These are phyloP conservation scores for Nomada hirtipes DNA, from an alignment of 2,888 invertebrate species.

Conservation along the genomic window DNA sequence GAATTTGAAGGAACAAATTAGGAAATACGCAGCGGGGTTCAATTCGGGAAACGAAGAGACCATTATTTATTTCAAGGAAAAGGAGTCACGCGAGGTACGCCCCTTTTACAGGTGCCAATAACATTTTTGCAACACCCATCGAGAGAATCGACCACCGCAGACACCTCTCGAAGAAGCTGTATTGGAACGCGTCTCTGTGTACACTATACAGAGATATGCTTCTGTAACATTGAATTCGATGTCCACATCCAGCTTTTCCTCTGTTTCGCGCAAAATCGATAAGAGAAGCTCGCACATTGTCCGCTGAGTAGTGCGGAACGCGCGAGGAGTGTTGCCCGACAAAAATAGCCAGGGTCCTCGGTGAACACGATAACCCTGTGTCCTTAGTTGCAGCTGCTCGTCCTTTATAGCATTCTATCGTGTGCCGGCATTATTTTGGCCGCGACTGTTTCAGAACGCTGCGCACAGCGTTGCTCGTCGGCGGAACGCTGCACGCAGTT, in stretches of 20 bases:
- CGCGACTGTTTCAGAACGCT: conserved; percentile 19
- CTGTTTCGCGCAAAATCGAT: conserved; percentile 76
- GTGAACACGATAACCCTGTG: conserved; percentile 13
- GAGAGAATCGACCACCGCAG: conserved; percentile 26
- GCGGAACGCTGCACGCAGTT: conserved; percentile 19
- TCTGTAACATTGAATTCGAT: background rate
- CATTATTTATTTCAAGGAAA: background rate
- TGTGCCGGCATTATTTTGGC: conserved; percentile 38
- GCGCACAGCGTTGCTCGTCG: conserved; percentile 39
- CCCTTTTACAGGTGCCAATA: conserved; percentile 63
- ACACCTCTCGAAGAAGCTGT: conserved; percentile 20
- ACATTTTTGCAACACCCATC: conserved; percentile 48
- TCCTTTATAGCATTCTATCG: conserved; percentile 40
- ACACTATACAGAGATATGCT: background rate
- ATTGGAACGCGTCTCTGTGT: background rate
- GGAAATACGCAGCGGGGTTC: background rate
- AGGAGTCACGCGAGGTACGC: conserved; percentile 55
- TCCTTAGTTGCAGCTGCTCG: conserved; percentile 17
- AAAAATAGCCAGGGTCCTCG: conserved; percentile 63
- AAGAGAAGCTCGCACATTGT: conserved; percentile 69
- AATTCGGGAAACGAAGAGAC: background rate
- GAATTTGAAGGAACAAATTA: background rate
- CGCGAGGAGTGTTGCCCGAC: conserved; percentile 49
- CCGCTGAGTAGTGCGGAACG: conserved; percentile 49
- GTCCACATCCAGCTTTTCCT: conserved; percentile 29